These are phyloP conservation scores for Pristiophorus japonicus DNA, from an alignment of 2,113 vertebrate species.

Conservation along the genomic window DNA sequence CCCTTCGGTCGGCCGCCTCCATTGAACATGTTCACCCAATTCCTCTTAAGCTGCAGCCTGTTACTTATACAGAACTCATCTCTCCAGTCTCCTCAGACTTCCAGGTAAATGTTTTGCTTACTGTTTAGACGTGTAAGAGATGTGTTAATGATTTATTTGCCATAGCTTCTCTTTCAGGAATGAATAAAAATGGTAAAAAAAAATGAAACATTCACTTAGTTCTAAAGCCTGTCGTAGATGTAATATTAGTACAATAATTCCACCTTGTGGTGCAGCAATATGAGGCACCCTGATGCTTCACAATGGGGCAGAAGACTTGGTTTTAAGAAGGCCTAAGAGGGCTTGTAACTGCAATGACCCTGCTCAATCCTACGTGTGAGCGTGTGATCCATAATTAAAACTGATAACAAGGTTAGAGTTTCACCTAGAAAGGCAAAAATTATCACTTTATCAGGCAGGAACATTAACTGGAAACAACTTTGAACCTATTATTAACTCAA, in stretches of 20 bases:
- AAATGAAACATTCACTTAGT: not conserved
- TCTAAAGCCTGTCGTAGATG: not conserved
- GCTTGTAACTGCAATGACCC: not conserved
- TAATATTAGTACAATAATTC: not conserved
- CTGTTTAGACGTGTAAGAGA: not conserved
- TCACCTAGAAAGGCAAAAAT: not conserved
- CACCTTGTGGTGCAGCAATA: not conserved
- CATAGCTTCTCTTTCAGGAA: not conserved
- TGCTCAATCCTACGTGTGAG: not conserved
- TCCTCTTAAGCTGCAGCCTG: not conserved
- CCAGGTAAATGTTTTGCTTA: slow-evolving; percentile 32
- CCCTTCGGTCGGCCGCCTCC: not conserved
- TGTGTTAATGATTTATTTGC: slow-evolving; percentile 35
- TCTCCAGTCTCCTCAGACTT: not conserved
- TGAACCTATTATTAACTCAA: not conserved
- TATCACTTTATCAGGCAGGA: not conserved
- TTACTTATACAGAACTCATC: not conserved
- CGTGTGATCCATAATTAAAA: not conserved
- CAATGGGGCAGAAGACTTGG: not conserved
- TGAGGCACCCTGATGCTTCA: not conserved
- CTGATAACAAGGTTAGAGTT: not conserved
- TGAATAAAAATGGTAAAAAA: not conserved
- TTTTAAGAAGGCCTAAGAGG: not conserved
- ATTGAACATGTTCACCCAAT: not conserved
- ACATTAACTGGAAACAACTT: not conserved